Percentiles rank a stretch among this genome's conserved stretches.
Evolutionary conservation across 2,113 vertebrate genomes (phyloP).

Genomic region (Centrocercus urophasianus): DNA sequence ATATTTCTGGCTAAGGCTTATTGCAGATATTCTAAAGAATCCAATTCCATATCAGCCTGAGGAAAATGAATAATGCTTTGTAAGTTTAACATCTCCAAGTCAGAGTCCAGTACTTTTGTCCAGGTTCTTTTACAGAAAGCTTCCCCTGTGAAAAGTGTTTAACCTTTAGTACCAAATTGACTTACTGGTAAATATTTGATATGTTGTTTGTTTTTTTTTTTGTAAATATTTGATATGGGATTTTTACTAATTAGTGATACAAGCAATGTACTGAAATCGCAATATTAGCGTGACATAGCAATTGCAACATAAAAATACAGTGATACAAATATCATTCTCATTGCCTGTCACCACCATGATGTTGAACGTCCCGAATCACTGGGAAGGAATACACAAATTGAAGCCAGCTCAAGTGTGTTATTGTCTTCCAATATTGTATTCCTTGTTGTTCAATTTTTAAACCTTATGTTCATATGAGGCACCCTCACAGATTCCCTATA

Average conservation of each 20-base stretch:
- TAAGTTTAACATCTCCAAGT: neutral
- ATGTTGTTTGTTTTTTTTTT: neutral
- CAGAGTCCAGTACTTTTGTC: neutral
- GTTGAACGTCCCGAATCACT: accelerated
- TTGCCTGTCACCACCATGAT: accelerated
- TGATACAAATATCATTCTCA: neutral
- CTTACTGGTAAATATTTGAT: neutral
- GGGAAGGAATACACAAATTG: neutral
- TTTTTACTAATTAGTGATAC: neutral
- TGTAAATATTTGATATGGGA: neutral
- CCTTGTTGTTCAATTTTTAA: neutral
- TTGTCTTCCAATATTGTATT: neutral
- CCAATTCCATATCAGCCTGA: neutral
- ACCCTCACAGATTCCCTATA: neutral
- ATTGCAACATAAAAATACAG: neutral
- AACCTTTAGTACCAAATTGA: neutral
- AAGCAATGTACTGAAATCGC: neutral
- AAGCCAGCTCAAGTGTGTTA: neutral
- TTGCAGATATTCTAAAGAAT: neutral
- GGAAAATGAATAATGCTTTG: neutral
- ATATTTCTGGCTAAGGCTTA: neutral
- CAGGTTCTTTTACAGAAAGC: neutral
- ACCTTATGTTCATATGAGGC: neutral
- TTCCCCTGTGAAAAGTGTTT: neutral
- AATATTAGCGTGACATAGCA: neutral